A percentile compares a stretch with the other conserved stretches of the same genome.
These are phyloP conservation scores for Denticeps clupeoides DNA, from an alignment of 2,797 vertebrate genomes.

Conservation along the genomic window DNA sequence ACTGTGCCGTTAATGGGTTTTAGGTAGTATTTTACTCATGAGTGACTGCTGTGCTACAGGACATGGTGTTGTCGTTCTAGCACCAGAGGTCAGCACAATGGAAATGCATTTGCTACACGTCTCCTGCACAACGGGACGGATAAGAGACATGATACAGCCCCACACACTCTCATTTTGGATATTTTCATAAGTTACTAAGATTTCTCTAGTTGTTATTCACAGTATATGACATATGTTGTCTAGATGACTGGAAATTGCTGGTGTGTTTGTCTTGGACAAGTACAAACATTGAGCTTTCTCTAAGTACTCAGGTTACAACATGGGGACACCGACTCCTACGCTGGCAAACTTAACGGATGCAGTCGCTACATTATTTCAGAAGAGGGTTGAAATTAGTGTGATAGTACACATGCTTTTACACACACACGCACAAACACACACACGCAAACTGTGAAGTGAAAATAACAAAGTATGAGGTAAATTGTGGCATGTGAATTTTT, in stretches of 20 bases:
- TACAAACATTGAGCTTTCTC: background rate
- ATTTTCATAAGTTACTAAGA: too few relatives aligned
- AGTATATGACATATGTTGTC: conserved; percentile 47
- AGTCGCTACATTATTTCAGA: too few relatives aligned
- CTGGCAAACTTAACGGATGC: too few relatives aligned
- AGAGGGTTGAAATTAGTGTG: too few relatives aligned
- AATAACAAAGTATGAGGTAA: background rate
- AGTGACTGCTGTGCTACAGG: conserved; percentile 11
- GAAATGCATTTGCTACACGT: conserved; percentile 45
- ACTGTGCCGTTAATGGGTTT: too few relatives aligned
- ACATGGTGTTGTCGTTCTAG: conserved; percentile 13
- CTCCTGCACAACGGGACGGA: conserved; percentile 60
- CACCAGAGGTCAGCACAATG: conserved; percentile 40
- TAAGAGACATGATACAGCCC: conserved; percentile 61
- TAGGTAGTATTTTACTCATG: too few relatives aligned
- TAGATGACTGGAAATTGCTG: conserved; percentile 61
- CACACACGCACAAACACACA: background rate
- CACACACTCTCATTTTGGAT: conserved; percentile 57
- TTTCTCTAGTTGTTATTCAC: conserved; percentile 55
- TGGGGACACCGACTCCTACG: too few relatives aligned
- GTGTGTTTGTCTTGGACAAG: conserved; percentile 54
- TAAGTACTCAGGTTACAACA: background rate
- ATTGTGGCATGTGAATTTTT: too few relatives aligned
- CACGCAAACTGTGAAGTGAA: background rate
- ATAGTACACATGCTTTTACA: too few relatives aligned